These are phyloP conservation scores for Dipodomys spectabilis DNA, from an alignment of 2,113 vertebrate species.

Conservation along the genomic window DNA sequence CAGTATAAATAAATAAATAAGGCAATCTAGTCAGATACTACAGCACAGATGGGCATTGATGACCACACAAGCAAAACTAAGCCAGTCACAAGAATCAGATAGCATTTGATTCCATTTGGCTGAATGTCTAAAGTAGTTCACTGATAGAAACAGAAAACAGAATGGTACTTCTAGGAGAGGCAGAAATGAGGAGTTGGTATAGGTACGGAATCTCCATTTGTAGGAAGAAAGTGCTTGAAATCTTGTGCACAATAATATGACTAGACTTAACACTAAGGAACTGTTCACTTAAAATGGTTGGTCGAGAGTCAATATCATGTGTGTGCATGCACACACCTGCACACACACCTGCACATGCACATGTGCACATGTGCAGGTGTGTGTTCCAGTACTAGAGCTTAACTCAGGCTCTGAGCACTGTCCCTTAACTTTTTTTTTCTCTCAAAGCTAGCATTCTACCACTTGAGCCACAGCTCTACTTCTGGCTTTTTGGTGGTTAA, in stretches of 20 bases:
- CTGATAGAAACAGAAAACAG: background rate
- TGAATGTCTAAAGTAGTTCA: background rate
- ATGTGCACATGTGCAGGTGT: too few relatives aligned
- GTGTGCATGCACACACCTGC: too few relatives aligned
- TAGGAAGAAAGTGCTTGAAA: background rate
- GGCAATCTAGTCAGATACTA: background rate
- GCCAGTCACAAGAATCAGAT: background rate
- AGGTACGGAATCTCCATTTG: background rate
- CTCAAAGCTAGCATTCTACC: too few relatives aligned
- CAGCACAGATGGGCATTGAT: background rate
- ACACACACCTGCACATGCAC: too few relatives aligned
- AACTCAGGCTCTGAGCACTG: too few relatives aligned
- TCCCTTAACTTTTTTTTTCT: too few relatives aligned
- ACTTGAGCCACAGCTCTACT: too few relatives aligned
- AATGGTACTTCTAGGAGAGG: background rate
- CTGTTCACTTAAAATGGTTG: background rate
- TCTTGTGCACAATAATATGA: background rate
- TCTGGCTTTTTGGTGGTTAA: too few relatives aligned
- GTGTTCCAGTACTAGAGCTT: too few relatives aligned
- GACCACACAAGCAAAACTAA: background rate
- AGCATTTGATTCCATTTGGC: background rate
- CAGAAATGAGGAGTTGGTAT: background rate
- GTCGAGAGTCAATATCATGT: too few relatives aligned
- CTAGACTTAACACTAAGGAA: background rate
- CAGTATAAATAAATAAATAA: too few relatives aligned